Base-by-base conservation (phyloP, 2,888 invertebrate species). In the Cheilosia scutellata region DNA sequence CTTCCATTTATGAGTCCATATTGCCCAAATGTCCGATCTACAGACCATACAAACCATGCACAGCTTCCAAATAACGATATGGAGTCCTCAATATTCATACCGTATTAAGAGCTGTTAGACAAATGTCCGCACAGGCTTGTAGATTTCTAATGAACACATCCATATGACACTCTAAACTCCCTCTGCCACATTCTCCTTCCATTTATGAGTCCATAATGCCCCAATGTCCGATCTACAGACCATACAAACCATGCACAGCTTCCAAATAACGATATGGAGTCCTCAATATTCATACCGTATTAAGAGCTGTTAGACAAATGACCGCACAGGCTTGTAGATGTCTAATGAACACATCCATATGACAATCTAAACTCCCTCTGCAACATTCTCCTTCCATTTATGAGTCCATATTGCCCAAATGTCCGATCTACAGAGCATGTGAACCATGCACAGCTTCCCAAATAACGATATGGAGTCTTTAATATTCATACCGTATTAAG, bases 111-210 rank as follows among this genome's bases (percentile, higher is more conserved):
- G 57, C 70, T 71, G 70, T 71, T 25, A 49, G 5, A 71, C 20
- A 6, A 71, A 49, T 37, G 6, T 3, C 6, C 20, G 25, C 60
- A 25, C 25, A 57, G 57, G 70, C 57, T 70, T 70, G 57, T 70
- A 44, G 71, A 60, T 60, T 37, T 40, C 71, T 5, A 40, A 72
- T 72, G 71, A 71, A 60, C 49, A 3, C 5, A 20, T 51, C 49
- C 58, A 49, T 71, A 16, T 20, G 60, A 29, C 40, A 16, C 25
- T 71, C 71, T 60, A 71, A 60, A 71, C 71, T 71, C 71, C 51
- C 71, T 71, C 3, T 42, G 58, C 2, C 1, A 71, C 58, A 58
- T 58, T 29, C 2, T 1, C 2, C 42, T 42, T n/a, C n/a, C 9
- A 42, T 0, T n/a, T n/a, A 42, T 5, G n/a, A 4, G 42, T 0